These are phyloP conservation scores for Megathymus violae DNA, from an alignment of 1,140 invertebrate genomes.

Conservation along the genomic window DNA sequence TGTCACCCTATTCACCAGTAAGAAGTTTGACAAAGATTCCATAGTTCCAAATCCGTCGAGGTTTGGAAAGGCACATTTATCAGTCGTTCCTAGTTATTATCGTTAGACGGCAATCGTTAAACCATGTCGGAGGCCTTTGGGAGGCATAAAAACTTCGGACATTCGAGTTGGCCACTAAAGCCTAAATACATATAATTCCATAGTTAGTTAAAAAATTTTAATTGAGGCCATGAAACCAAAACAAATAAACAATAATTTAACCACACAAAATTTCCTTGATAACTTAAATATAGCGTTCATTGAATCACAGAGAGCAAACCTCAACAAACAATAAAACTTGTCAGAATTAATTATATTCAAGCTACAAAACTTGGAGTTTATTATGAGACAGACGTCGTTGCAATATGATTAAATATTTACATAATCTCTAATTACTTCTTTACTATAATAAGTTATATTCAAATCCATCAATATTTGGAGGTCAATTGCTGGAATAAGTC, in stretches of 20 bases:
- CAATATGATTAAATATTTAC: conserved; percentile 23
- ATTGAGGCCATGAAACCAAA: conserved; percentile 15
- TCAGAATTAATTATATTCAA: conserved; percentile 30
- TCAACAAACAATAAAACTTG: conserved; percentile 31
- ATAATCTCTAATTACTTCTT: conserved; percentile 16
- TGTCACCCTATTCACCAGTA: too few species aligned
- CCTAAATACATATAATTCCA: too few species aligned
- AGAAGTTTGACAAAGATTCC: too few species aligned
- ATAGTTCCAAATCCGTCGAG: too few species aligned
- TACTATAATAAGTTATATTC: not conserved
- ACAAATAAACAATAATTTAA: not conserved
- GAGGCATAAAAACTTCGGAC: too few species aligned
- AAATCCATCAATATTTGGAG: not conserved
- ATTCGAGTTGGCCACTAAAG: too few species aligned
- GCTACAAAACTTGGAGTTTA: conserved; percentile 26
- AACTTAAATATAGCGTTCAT: conserved; percentile 22
- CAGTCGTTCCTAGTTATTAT: too few species aligned
- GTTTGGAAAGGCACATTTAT: too few species aligned
- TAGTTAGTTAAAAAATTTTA: not conserved
- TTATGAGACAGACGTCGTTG: conserved; percentile 17
- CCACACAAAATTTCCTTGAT: conserved; percentile 1
- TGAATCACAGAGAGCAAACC: conserved; percentile 26
- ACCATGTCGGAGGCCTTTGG: too few species aligned
- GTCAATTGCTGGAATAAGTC: not conserved
- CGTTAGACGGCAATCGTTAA: too few species aligned